phyloP scores from a whole-genome alignment of 1,140 invertebrate genomes.

The Heliconius eleuchia region DNA sequence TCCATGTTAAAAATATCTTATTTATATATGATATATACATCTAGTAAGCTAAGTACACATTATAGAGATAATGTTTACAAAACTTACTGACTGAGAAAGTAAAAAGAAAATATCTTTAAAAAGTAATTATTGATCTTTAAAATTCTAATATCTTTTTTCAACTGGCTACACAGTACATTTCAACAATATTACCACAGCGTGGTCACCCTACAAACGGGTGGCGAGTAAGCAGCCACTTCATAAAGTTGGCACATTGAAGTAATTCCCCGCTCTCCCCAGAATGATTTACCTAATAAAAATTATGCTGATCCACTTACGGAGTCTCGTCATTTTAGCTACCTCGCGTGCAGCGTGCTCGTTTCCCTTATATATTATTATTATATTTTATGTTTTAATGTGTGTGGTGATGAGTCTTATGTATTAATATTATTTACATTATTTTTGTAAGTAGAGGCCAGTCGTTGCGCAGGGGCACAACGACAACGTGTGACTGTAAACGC shows the following conservation, averaged over 20 bases:
- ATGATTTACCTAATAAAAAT: conserved; percentile 73
- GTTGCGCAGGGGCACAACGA: too few relatives aligned
- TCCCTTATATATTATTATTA: conserved; percentile 36
- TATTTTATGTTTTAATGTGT: background rate
- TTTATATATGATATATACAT: too few relatives aligned
- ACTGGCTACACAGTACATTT: too few relatives aligned
- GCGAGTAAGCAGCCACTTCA: conserved; percentile 42
- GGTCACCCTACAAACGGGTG: conserved; percentile 38
- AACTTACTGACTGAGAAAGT: too few relatives aligned
- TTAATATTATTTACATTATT: too few relatives aligned
- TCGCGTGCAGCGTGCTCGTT: conserved; percentile 35
- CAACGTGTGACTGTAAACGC: too few relatives aligned
- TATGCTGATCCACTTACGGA: conserved; percentile 69
- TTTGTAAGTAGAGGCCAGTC: too few relatives aligned
- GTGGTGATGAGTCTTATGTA: background rate
- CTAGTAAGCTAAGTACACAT: too few relatives aligned
- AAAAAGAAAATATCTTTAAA: too few relatives aligned
- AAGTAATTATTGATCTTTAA: too few relatives aligned
- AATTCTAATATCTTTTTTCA: background rate
- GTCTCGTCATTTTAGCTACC: conserved; percentile 52
- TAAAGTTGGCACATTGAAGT: conserved; percentile 51
- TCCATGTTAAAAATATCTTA: too few relatives aligned
- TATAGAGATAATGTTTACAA: too few relatives aligned
- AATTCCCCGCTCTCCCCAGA: conserved; percentile 41
- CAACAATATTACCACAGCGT: background rate